Base-by-base conservation (phyloP, 1,140 invertebrate genomes). In the Drosophila pectinifera region DNA sequence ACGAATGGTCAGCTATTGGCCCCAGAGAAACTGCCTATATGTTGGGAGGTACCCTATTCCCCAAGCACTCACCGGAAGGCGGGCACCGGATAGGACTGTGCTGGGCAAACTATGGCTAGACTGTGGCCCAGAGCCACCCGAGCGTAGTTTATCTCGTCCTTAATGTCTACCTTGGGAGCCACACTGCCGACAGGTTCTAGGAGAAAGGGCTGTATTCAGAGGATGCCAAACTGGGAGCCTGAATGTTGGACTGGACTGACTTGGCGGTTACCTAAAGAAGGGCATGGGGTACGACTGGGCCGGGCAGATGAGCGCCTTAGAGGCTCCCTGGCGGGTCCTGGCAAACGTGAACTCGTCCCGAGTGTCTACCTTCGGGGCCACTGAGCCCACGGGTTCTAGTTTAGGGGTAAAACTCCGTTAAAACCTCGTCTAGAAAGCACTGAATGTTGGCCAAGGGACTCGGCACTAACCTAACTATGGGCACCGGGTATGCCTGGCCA, bases 131-230 rank as follows among this genome's bases (percentile, higher is more conserved):
- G 88, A 2, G 62, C 42, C 11, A 55, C 73, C 3, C 80, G 68
- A 4, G 83, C 91, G 62, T 79, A 79, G 34, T 90, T 91, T 61
- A 91, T 80, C 31, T 91, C 86, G 54, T 92, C 91, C 56, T 91
- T 91, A 20, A 89, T 83, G 54, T 90, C 93, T 56, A 95, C 94
- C 92, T 94, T 95, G 26, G 95, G 95, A 39, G 94, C 93, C 73
- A 95, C 94, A 90, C 94, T 95, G 80, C 95, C 95, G 76, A 96
- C 93, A 22, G 95, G 95, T 91, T 96, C 95, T 96, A 13, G 8
- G 14, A 51, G 11, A 6, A 42, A 22, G 36, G 2, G 2, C 6
- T 16, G 13, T 3, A 5, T 48, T 54, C 16, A 26, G 8, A 20
- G 5, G 5, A 11, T 5, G 28, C 16, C 24, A 11, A 20, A n/a